Evolutionary conservation across 2,113 vertebrate species (phyloP).

Genomic region (Gracilinanus agilis): DNA sequence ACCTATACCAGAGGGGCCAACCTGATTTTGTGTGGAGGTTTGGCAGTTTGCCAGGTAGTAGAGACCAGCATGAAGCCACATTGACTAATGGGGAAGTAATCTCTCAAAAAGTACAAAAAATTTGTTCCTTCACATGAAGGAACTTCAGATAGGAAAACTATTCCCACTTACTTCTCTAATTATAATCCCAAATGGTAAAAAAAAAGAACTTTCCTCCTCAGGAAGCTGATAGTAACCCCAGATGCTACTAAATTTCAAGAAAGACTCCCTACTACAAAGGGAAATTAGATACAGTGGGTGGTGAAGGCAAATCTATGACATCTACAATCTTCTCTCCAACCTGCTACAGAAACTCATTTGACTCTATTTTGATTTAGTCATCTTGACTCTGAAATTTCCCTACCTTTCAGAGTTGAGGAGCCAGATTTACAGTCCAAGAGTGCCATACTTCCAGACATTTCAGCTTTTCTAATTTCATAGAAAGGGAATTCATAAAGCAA

Average conservation of each 20-base stretch:
- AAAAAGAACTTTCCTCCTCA: too few species aligned
- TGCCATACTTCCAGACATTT: not conserved
- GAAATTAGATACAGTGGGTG: fast-evolving
- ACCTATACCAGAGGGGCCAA: not conserved
- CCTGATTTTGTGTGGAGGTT: not conserved
- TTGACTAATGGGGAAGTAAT: not conserved
- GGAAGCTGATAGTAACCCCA: fast-evolving
- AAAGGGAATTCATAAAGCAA: not conserved
- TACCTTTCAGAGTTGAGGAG: fast-evolving
- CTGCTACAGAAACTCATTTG: fast-evolving
- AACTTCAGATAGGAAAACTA: not conserved
- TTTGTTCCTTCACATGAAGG: not conserved
- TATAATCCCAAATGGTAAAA: fast-evolving
- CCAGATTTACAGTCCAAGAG: fast-evolving
- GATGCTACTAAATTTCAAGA: fast-evolving
- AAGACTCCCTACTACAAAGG: too few species aligned
- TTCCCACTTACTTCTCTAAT: not conserved
- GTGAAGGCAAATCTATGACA: not conserved
- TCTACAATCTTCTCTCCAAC: fast-evolving
- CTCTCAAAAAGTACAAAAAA: not conserved
- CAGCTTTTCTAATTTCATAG: not conserved
- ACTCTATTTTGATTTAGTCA: fast-evolving
- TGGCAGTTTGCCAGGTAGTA: not conserved
- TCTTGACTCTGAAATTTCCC: not conserved
- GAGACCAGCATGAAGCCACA: not conserved